Conservation (phyloP, 2,113 vertebrate genomes). For the Macrotis lagotis region DNA sequence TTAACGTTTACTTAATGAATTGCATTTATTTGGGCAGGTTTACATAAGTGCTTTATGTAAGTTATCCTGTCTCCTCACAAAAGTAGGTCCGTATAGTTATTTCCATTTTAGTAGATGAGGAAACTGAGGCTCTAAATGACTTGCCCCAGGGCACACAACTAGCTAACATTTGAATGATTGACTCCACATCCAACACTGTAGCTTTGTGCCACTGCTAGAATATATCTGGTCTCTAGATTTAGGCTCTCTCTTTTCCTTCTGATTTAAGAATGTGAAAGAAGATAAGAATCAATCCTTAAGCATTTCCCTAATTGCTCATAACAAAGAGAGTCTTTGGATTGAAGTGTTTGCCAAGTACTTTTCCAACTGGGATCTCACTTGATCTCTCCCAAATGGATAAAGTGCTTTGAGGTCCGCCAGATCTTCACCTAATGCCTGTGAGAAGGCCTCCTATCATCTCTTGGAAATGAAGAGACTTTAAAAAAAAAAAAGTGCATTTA, state of each 20-base stretch:
- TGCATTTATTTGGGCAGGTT: background rate
- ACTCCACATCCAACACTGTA: background rate
- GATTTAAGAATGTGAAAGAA: background rate
- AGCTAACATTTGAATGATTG: background rate
- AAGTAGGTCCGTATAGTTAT: background rate
- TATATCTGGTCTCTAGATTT: background rate
- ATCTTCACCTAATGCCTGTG: background rate
- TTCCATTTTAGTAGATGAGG: background rate
- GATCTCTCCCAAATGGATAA: background rate
- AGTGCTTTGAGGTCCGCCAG: background rate
- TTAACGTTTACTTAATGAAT: background rate
- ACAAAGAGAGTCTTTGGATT: background rate
- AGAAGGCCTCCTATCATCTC: background rate
- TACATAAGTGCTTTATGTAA: too few species aligned
- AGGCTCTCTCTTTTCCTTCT: background rate
- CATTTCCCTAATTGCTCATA: background rate
- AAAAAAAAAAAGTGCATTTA: background rate
- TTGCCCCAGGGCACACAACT: background rate
- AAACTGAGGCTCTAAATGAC: background rate
- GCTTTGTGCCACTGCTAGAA: background rate
- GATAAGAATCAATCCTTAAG: background rate
- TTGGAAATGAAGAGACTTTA: background rate
- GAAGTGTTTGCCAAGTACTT: background rate
- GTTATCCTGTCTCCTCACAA: background rate
- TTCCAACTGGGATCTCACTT: background rate